Evolutionary conservation across 1,140 invertebrate species (phyloP).

Genomic region (Apis laboriosa): DNA sequence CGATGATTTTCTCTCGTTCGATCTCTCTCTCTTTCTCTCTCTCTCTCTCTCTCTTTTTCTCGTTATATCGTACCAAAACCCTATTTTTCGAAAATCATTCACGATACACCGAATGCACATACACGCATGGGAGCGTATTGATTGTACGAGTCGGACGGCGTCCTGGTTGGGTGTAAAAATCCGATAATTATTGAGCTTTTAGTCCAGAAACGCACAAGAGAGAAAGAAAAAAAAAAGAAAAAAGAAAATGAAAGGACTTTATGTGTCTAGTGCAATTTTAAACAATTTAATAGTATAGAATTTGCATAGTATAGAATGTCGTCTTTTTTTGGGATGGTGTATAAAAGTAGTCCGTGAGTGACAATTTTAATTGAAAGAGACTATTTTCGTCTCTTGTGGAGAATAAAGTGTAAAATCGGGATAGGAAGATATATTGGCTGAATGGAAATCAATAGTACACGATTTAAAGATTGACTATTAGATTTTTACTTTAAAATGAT

Average conservation of each 20-base stretch:
- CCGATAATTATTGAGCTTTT: slow-evolving; percentile 25
- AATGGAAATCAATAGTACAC: no score
- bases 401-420: no score
- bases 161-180: background rate
- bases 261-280: background rate
- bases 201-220: background rate
- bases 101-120: slow-evolving; percentile 35
- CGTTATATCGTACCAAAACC: no score
- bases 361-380: slow-evolving; percentile 3
- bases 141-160: background rate
- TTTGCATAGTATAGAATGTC: background rate
- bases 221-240: background rate
- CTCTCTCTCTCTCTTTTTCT: no score
- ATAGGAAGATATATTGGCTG: no score
- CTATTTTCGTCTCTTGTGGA: background rate
- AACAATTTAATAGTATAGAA: background rate
- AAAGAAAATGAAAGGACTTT: background rate
- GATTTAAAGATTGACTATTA: no score
- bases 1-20: slow-evolving; percentile 49
- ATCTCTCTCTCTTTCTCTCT: background rate
- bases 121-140: background rate
- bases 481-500: no score
- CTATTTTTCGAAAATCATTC: slow-evolving; percentile 44
- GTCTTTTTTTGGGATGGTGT: background rate
- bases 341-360: background rate